These are phyloP conservation scores for Promerops cafer DNA, from an alignment of 2,113 vertebrate genomes.

Conservation along the genomic window DNA sequence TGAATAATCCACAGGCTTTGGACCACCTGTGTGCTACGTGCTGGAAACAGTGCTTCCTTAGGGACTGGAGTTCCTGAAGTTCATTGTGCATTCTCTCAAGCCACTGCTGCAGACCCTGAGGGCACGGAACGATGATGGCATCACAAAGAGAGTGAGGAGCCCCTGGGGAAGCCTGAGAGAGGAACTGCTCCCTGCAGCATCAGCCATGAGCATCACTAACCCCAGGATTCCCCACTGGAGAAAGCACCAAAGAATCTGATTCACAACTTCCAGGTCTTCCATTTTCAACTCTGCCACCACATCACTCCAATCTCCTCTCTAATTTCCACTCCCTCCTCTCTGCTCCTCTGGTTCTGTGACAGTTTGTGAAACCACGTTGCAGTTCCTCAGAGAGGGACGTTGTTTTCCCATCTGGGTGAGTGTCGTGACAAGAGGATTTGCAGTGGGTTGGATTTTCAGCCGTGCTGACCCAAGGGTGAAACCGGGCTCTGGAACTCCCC, in stretches of 20 bases:
- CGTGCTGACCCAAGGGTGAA: accelerated
- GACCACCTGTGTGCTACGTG: accelerated
- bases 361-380: background rate
- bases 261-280: background rate
- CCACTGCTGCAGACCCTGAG: background rate
- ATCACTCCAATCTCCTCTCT: background rate
- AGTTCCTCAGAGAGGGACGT: background rate
- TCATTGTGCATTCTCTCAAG: background rate
- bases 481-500: background rate
- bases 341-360: background rate
- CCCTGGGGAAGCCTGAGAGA: background rate
- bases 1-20: background rate
- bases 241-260: background rate
- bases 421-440: background rate
- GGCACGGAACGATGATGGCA: background rate
- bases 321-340: background rate
- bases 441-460: background rate
- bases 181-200: background rate
- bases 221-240: background rate
- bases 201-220: accelerated
- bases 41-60: background rate
- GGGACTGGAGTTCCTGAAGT: background rate
- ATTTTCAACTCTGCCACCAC: background rate
- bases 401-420: background rate
- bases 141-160: background rate